A percentile compares a stretch with the other conserved stretches of the same genome.
phyloP scores from a whole-genome alignment of 2,888 invertebrate genomes.

The Schizotus pectinicornis region DNA sequence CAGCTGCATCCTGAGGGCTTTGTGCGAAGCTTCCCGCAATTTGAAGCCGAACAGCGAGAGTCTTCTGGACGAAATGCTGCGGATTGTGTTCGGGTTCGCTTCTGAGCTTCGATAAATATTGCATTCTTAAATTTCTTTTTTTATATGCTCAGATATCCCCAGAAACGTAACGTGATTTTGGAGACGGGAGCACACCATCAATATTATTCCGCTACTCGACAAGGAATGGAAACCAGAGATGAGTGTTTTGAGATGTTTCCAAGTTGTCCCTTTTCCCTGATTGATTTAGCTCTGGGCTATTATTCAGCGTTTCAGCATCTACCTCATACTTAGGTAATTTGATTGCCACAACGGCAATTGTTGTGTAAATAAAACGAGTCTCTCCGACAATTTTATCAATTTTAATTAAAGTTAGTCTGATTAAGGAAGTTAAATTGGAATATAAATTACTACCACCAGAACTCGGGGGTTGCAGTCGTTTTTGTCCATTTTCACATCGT shows the following conservation, averaged over 20 bases:
- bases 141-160: constrained; percentile 19
- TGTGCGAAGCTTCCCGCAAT: constrained; percentile 74
- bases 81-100: constrained; percentile 70
- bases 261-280: constrained; percentile 73
- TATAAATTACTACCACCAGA: no score
- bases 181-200: constrained; percentile 59
- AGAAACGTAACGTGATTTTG: background rate
- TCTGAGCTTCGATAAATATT: no score
- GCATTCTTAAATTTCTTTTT: background rate
- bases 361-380: background rate
- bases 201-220: constrained; percentile 68
- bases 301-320: constrained; percentile 36
- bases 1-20: constrained; percentile 71
- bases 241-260: constrained; percentile 63
- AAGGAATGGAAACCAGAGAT: constrained; percentile 51
- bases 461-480: no score
- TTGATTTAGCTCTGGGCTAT: constrained; percentile 72
- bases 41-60: constrained; percentile 64
- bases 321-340: constrained; percentile 2
- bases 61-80: constrained; percentile 73
- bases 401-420: background rate
- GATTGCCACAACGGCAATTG: background rate
- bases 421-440: no score
- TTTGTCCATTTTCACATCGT: no score
- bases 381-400: background rate